Conservation (phyloP, 2,888 invertebrate species). For the Allolobophora icterica region DNA sequence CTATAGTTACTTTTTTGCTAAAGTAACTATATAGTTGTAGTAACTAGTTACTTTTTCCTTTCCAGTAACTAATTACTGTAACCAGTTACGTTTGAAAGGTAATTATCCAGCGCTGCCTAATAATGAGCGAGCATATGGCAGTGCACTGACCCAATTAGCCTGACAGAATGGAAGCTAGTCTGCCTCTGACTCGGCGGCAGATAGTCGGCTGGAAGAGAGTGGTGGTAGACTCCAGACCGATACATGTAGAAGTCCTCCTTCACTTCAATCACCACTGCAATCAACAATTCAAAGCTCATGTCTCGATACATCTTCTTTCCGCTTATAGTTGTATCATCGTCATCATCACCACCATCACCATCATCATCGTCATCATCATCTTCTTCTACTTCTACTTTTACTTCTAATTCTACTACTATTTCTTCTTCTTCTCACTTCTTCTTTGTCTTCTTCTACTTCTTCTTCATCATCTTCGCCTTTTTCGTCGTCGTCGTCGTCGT, state of each 20-base stretch:
- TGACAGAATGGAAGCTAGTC: slow-evolving; percentile 83
- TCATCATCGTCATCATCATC: background rate
- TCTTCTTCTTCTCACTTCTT: no score
- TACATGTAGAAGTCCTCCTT: slow-evolving; percentile 93
- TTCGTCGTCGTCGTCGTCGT: background rate
- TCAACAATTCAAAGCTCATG: slow-evolving; percentile 1
- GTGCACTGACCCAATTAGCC: slow-evolving; percentile 77
- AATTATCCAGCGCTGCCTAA: background rate
- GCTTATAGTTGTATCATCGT: no score
- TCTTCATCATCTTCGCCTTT: background rate
- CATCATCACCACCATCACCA: background rate
- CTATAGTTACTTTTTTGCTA: no score
- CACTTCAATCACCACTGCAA: slow-evolving; percentile 79
- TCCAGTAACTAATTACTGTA: no score
- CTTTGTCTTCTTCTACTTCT: background rate
- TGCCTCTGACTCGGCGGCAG: slow-evolving; percentile 68
- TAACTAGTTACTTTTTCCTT: no score
- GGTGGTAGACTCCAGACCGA: slow-evolving; percentile 78
- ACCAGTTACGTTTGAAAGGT: no score
- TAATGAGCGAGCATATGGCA: background rate
- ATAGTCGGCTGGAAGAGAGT: slow-evolving; percentile 55
- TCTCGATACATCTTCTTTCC: no score
- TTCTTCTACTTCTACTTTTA: background rate
- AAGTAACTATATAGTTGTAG: no score
- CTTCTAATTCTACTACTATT: no score